A percentile compares a stretch with the other conserved stretches of the same genome.
phyloP scores from a whole-genome alignment of 2,888 invertebrate genomes.

The Eupithecia vulgata region DNA sequence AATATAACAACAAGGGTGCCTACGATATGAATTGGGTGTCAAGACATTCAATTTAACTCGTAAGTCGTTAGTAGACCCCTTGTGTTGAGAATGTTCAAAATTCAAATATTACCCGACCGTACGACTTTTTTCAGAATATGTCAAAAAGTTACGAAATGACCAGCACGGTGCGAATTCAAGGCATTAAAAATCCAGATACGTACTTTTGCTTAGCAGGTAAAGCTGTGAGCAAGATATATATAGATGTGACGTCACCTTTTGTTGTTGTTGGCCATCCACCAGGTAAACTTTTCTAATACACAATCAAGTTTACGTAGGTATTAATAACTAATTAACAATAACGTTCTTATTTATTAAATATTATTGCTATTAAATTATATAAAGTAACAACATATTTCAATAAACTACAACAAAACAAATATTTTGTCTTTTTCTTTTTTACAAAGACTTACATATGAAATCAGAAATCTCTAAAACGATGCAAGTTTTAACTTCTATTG shows the following conservation, averaged over 20 bases:
- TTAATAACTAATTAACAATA: neutral
- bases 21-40: neutral
- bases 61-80: no score
- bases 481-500: neutral
- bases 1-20: neutral
- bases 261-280: constrained; percentile 17
- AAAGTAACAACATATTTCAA: neutral
- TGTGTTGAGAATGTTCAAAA: neutral
- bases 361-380: no score
- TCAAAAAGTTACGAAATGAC: constrained; percentile 1
- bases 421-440: no score
- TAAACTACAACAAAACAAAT: no score
- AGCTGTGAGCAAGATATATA: constrained; percentile 7
- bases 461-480: neutral
- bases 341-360: neutral
- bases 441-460: no score
- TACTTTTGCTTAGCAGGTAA: constrained; percentile 27
- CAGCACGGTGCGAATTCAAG: constrained; percentile 10
- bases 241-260: constrained; percentile 26
- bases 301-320: neutral
- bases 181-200: constrained; percentile 12
- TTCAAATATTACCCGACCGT: neutral
- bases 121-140: constrained; percentile 14
- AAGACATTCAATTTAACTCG: no score
- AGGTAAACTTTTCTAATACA: constrained; percentile 22